Evolutionary conservation across 1,140 invertebrate genomes (phyloP).

Genomic region (Drosophila fuyamai): DNA sequence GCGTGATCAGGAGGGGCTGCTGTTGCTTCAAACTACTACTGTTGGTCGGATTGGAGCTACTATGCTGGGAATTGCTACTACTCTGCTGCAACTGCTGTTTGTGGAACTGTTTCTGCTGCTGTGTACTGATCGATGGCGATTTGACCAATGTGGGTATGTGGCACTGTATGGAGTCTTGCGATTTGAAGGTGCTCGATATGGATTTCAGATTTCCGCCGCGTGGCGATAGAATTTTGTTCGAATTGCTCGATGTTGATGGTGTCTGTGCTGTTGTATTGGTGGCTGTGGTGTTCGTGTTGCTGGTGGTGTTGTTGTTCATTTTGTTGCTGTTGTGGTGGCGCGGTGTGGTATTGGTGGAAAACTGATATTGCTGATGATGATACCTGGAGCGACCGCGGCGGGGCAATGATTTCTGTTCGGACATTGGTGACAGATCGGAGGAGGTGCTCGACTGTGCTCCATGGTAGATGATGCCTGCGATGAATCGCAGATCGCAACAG

Average conservation of each 20-base stretch:
- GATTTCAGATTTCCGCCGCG: slow-evolving; percentile 82
- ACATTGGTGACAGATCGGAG: slow-evolving; percentile 91
- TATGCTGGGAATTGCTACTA: slow-evolving; percentile 33
- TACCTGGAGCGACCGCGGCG: slow-evolving; percentile 89
- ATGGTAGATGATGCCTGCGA: slow-evolving; percentile 90
- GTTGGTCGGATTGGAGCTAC: slow-evolving; percentile 51
- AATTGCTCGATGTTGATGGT: slow-evolving; percentile 59
- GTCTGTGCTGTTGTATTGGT: slow-evolving; percentile 66
- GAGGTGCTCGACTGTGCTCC: slow-evolving; percentile 91
- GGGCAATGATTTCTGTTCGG: slow-evolving; percentile 90
- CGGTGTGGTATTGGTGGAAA: slow-evolving; percentile 85
- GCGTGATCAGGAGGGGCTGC: slow-evolving; percentile 79
- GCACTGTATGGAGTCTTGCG: slow-evolving; percentile 84
- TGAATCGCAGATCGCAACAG: slow-evolving; percentile 21
- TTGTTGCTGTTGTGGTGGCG: slow-evolving; percentile 84
- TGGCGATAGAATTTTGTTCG: slow-evolving; percentile 80
- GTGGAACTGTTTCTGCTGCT: slow-evolving; percentile 80
- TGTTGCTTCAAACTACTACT: slow-evolving; percentile 79
- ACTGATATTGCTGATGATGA: slow-evolving; percentile 85
- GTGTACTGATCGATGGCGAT: slow-evolving; percentile 81
- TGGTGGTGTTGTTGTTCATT: slow-evolving; percentile 72
- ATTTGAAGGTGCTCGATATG: slow-evolving; percentile 84
- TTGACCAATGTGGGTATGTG: slow-evolving; percentile 84
- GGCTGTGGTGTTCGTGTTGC: slow-evolving; percentile 55
- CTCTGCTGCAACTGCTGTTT: slow-evolving; percentile 63